Evolutionary conservation across 1,140 invertebrate species (phyloP).

Genomic region (Dendrolimus kikuchii): DNA sequence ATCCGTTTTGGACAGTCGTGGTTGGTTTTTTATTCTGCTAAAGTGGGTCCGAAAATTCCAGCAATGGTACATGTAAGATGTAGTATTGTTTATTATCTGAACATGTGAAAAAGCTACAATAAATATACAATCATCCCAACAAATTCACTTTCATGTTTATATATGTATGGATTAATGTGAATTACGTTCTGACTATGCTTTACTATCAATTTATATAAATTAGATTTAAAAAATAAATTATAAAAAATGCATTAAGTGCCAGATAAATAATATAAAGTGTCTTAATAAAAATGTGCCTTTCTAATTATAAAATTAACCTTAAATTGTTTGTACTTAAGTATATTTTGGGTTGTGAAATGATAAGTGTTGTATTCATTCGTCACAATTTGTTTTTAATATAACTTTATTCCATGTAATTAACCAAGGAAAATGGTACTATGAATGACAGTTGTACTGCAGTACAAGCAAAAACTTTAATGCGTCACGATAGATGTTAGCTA

Average conservation of each 20-base stretch:
- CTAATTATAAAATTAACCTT: constrained; percentile 1
- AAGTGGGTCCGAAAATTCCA: too few species aligned
- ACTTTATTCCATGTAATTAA: constrained; percentile 1
- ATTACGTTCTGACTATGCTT: not conserved
- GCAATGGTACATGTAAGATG: too few species aligned
- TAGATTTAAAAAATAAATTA: constrained; percentile 6
- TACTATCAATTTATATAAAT: constrained; percentile 7
- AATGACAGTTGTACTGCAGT: too few species aligned
- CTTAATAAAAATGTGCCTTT: constrained; percentile 6
- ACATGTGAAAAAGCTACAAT: too few species aligned
- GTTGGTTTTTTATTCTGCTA: too few species aligned
- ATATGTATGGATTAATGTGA: not conserved
- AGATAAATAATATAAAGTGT: constrained; percentile 3
- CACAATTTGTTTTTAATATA: constrained; percentile 6
- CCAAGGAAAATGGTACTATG: too few species aligned
- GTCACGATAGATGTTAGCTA: too few species aligned
- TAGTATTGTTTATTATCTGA: too few species aligned
- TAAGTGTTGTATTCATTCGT: not conserved
- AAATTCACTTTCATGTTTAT: not conserved
- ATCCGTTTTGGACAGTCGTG: too few species aligned
- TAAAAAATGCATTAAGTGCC: constrained; percentile 8
- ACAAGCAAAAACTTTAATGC: too few species aligned
- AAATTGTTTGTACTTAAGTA: not conserved
- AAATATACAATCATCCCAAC: too few species aligned
- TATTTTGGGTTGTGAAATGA: constrained; percentile 7